Evolutionary conservation across 2,888 invertebrate genomes (phyloP).

Genomic region (Noctua janthe): DNA sequence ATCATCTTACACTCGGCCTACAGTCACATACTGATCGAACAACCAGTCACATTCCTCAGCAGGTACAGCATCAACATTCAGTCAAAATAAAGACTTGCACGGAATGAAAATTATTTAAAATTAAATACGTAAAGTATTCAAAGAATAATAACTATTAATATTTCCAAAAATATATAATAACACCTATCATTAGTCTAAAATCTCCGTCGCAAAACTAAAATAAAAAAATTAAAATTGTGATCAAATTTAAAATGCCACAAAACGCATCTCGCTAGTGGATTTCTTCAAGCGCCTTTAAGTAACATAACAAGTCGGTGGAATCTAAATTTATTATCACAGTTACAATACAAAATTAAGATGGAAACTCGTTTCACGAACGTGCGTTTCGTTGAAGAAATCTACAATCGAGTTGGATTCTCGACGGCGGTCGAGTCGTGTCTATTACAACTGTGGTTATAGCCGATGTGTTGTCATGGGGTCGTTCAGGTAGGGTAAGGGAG

Average conservation of each 20-base stretch:
- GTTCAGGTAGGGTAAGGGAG: conserved; percentile 55
- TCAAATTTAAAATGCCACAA: conserved; percentile 81
- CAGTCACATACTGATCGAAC: conserved; percentile 66
- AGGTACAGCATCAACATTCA: conserved; percentile 86
- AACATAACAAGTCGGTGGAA: conserved; percentile 87
- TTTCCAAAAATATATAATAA: conserved; percentile 81
- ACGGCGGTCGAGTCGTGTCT: conserved; percentile 66
- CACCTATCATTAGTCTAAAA: conserved; percentile 78
- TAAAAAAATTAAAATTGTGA: conserved; percentile 86
- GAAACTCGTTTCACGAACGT: conserved; percentile 82
- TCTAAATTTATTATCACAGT: conserved; percentile 90
- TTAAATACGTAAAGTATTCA: conserved; percentile 88
- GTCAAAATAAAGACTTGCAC: conserved; percentile 85
- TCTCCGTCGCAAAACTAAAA: conserved; percentile 85
- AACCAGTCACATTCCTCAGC: conserved; percentile 76
- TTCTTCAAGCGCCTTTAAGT: conserved; percentile 85
- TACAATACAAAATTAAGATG: conserved; percentile 88
- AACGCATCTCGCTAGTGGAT: conserved; percentile 83
- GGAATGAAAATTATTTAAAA: conserved; percentile 88
- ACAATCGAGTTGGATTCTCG: conserved; percentile 81
- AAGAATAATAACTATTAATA: conserved; percentile 83
- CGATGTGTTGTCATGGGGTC: conserved; percentile 75
- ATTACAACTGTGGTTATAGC: conserved; percentile 60
- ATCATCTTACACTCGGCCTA: conserved; percentile 70
- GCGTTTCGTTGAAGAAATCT: conserved; percentile 88